phyloP scores from a whole-genome alignment of 53 echinoderm and acorn worm species.

The Zoroaster sp. region DNA sequence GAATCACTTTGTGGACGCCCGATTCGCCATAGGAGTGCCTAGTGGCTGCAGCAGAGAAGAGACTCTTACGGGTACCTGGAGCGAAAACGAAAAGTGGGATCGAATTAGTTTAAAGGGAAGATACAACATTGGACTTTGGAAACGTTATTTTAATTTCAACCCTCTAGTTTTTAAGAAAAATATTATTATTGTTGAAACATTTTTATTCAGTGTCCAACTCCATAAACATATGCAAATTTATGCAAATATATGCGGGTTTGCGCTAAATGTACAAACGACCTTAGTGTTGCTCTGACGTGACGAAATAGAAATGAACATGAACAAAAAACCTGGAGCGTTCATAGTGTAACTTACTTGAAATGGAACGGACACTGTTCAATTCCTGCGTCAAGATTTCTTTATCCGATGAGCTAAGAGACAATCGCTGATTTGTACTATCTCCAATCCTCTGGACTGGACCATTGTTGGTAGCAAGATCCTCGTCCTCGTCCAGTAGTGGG shows the following conservation, averaged over 20 bases:
- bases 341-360: slow-evolving; percentile 49
- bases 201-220: no score
- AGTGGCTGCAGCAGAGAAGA: slow-evolving; percentile 71
- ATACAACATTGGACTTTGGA: no score
- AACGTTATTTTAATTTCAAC: no score
- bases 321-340: not conserved
- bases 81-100: not conserved
- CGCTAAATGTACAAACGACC: no score
- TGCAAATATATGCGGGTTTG: no score
- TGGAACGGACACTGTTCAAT: slow-evolving; percentile 24
- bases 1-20: not conserved
- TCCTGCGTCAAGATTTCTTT: slow-evolving; percentile 48
- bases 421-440: not conserved
- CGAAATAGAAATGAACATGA: no score
- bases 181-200: no score
- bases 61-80: slow-evolving; percentile 63
- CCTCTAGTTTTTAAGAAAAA: no score
- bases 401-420: slow-evolving; percentile 7
- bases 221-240: no score
- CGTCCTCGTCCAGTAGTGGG: not conserved
- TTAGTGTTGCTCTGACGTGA: no score
- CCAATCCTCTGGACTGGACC: not conserved
- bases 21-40: slow-evolving; percentile 25
- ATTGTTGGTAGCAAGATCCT: not conserved
- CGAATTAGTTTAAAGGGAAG: no score